Conservation (phyloP, 2,113 vertebrate genomes). For the Scytalopus superciliaris region DNA sequence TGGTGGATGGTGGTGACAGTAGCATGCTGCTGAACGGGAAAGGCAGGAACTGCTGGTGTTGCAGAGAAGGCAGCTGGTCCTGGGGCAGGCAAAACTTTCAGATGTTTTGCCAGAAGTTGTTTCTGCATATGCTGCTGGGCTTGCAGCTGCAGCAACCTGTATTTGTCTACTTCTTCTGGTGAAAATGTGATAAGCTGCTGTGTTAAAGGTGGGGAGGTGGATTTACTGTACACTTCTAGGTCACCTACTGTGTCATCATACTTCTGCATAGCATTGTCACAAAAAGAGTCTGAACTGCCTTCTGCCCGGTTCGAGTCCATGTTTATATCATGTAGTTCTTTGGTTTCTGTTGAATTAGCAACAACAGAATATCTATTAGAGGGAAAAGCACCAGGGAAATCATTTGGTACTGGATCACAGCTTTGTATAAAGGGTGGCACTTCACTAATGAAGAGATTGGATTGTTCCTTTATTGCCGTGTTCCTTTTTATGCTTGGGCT, state of each 20-base stretch:
- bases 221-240: constrained; percentile 62
- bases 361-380: constrained; percentile 65
- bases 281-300: constrained; percentile 57
- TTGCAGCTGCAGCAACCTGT: constrained; percentile 90
- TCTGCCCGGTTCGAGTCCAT: constrained; percentile 37
- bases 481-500: constrained; percentile 40
- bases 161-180: constrained; percentile 95
- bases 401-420: constrained; percentile 72
- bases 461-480: constrained; percentile 62
- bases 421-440: constrained; percentile 66
- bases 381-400: constrained; percentile 73
- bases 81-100: constrained; percentile 69
- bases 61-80: constrained; percentile 68
- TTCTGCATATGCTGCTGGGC: constrained; percentile 97
- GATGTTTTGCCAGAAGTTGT: constrained; percentile 76
- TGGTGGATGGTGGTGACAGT: constrained; percentile 84
- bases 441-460: constrained; percentile 56
- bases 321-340: constrained; percentile 67
- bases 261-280: constrained; percentile 72
- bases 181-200: constrained; percentile 90
- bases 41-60: constrained; percentile 65
- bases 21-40: constrained; percentile 72
- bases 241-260: constrained; percentile 56
- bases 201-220: constrained; percentile 72
- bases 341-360: constrained; percentile 73